Evolutionary conservation across 2,113 vertebrate species (phyloP).

Genomic region (Rana temporaria): DNA sequence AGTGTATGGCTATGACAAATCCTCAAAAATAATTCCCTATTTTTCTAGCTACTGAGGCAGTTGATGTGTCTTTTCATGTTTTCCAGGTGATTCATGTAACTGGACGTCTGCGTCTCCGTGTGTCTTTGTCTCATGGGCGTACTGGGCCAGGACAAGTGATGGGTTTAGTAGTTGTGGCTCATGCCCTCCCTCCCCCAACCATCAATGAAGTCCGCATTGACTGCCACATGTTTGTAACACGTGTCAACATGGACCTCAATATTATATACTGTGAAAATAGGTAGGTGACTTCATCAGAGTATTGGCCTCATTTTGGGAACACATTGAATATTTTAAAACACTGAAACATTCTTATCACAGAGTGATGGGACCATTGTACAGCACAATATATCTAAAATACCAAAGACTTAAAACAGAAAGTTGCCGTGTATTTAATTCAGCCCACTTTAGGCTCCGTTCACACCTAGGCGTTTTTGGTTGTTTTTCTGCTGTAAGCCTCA

Average conservation of each 20-base stretch:
- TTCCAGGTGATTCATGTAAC: constrained; percentile 96
- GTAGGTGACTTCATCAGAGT: constrained; percentile 69
- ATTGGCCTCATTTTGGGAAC: too few relatives aligned
- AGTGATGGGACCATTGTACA: too few relatives aligned
- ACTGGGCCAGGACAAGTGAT: constrained; percentile 94
- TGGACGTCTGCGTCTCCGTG: constrained; percentile 91
- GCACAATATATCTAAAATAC: too few relatives aligned
- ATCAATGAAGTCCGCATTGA: constrained; percentile 99
- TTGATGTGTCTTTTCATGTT: constrained; percentile 56
- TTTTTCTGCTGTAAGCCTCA: too few relatives aligned
- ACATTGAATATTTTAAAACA: too few relatives aligned
- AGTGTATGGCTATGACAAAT: too few relatives aligned
- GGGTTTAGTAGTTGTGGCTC: constrained; percentile 96
- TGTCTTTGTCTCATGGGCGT: constrained; percentile 90
- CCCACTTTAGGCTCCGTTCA: too few relatives aligned
- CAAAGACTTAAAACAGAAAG: too few relatives aligned
- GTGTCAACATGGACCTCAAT: constrained; percentile 99
- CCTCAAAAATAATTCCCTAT: background rate
- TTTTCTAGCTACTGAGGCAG: background rate
- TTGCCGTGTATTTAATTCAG: too few relatives aligned
- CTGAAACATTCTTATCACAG: too few relatives aligned
- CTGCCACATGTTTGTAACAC: constrained; percentile 98
- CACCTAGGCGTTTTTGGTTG: too few relatives aligned
- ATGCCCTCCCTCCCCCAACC: constrained; percentile 94
- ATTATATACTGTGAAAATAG: constrained; percentile 99